Percentiles rank a stretch among this genome's conserved stretches.
These are phyloP conservation scores for Menidia menidia DNA, from an alignment of 2,797 vertebrate species.

Conservation along the genomic window DNA sequence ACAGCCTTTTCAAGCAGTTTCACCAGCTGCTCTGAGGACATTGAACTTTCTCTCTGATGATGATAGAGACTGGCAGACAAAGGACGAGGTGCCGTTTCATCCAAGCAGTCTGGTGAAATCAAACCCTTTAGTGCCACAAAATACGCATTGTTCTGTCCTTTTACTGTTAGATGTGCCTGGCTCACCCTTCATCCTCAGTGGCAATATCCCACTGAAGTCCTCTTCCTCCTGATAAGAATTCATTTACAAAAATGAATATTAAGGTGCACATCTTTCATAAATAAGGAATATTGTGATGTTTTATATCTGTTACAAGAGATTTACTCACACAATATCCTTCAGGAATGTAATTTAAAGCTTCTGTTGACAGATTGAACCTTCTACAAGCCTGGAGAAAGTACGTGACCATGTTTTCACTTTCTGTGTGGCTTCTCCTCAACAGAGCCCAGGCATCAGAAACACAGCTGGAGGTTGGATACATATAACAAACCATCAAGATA, in stretches of 20 bases:
- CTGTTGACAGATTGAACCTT: slow-evolving; percentile 39
- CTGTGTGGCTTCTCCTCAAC: slow-evolving; percentile 53
- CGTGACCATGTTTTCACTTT: slow-evolving; percentile 32
- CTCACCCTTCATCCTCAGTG: slow-evolving; percentile 34
- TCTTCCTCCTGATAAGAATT: slow-evolving; percentile 26
- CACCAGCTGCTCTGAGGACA: slow-evolving; percentile 58
- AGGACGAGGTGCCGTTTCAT: slow-evolving; percentile 41
- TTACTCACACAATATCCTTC: slow-evolving; percentile 42
- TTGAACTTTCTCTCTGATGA: slow-evolving; percentile 37
- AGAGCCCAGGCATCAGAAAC: slow-evolving; percentile 58
- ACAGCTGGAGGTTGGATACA: slow-evolving; percentile 35
- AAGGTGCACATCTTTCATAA: not conserved
- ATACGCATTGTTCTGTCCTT: not conserved
- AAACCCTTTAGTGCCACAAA: not conserved
- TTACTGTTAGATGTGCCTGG: not conserved
- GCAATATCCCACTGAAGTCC: not conserved
- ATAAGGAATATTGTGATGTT: not conserved
- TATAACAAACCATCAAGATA: not conserved
- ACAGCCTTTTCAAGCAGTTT: slow-evolving; percentile 54
- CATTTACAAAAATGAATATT: not conserved
- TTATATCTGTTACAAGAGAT: slow-evolving; percentile 7
- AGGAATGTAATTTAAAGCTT: slow-evolving; percentile 48
- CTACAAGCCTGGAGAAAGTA: slow-evolving; percentile 52
- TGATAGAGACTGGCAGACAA: slow-evolving; percentile 70
- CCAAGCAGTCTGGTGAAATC: slow-evolving; percentile 4